Conservation (phyloP, 1,140 invertebrate species). For the Steinernema feltiae region DNA sequence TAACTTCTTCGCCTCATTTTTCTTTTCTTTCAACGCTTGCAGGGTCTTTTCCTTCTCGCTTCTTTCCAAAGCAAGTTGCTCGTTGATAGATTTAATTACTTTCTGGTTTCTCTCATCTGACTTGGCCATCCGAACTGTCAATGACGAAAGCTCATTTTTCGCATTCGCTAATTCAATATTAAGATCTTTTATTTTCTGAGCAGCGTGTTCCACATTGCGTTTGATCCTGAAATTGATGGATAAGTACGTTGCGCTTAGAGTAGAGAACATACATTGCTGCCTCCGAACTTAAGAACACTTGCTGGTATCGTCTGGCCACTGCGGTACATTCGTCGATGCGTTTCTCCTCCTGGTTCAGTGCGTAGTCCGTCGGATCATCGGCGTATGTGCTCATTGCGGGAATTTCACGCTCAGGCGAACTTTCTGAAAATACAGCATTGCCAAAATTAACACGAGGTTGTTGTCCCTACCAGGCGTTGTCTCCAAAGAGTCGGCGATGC, state of each 20-base stretch:
- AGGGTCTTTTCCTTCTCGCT: constrained; percentile 38
- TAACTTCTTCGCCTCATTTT: constrained; percentile 46
- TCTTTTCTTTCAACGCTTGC: constrained; percentile 38
- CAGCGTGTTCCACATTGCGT: not conserved
- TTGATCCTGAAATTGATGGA: not conserved
- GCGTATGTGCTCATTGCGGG: not conserved
- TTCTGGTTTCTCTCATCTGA: not conserved
- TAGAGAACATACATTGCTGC: not conserved
- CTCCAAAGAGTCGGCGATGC: constrained; percentile 16
- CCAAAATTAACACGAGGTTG: not conserved
- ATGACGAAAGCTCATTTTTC: not conserved
- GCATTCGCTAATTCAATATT: not conserved
- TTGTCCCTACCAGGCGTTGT: not conserved
- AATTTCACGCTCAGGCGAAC: not conserved
- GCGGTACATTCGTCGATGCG: not conserved
- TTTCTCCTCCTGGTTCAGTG: not conserved
- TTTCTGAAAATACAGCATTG: not conserved
- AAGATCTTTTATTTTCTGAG: not conserved
- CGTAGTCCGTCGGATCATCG: not conserved
- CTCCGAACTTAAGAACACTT: not conserved
- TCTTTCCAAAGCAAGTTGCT: constrained; percentile 10
- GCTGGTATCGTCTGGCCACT: not conserved
- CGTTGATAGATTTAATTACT: not conserved
- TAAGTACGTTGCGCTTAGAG: not conserved
- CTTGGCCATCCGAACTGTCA: not conserved